These are phyloP conservation scores for Mesembrinibis cayennensis DNA, from an alignment of 2,113 vertebrate species.

Conservation along the genomic window DNA sequence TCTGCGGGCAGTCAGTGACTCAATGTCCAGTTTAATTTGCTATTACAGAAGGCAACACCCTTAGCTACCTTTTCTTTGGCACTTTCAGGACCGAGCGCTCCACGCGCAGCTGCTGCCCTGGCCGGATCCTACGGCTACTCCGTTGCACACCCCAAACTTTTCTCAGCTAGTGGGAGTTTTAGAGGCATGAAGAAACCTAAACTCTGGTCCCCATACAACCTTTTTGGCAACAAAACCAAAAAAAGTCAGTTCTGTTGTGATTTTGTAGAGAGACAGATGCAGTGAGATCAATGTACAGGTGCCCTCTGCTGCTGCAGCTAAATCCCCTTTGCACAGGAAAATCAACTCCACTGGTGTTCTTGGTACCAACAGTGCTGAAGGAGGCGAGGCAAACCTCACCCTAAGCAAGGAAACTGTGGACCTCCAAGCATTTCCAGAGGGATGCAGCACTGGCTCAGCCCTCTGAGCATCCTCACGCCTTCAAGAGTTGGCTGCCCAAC, in stretches of 20 bases:
- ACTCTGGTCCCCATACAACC: neutral
- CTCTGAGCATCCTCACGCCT: neutral
- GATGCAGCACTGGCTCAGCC: neutral
- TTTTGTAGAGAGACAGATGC: neutral
- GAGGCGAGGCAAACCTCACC: neutral
- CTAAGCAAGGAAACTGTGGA: neutral
- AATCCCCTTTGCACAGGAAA: neutral
- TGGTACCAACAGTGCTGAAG: neutral
- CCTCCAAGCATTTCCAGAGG: neutral
- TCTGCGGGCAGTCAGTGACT: neutral
- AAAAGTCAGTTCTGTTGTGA: neutral
- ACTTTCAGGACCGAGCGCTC: neutral
- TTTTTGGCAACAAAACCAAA: neutral
- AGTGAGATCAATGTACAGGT: neutral
- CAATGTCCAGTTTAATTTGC: neutral
- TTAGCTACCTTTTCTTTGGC: neutral
- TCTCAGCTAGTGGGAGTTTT: neutral
- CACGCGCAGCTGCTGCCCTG: fast-evolving
- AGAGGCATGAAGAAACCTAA: neutral
- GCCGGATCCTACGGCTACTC: neutral
- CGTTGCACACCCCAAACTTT: neutral
- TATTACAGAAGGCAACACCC: neutral
- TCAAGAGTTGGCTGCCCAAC: neutral
- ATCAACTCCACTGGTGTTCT: neutral
- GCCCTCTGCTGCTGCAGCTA: neutral